Conservation (phyloP, 2,888 invertebrate species). For the Oscheius myriophilus region DNA sequence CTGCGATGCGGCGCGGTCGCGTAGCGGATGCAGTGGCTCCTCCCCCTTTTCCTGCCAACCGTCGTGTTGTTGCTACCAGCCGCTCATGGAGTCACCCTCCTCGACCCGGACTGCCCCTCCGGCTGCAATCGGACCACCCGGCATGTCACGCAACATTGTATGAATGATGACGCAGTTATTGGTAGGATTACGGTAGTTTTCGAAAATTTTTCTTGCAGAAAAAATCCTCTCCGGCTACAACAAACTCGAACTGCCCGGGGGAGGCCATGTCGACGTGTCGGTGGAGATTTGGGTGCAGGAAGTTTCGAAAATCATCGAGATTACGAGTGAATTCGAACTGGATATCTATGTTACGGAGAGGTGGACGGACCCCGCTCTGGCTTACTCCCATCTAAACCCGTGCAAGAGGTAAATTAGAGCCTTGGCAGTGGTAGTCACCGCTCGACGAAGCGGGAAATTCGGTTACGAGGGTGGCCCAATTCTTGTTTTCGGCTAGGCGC, state of each 20-base stretch:
- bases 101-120: too few species aligned
- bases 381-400: conserved; percentile 67
- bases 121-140: not conserved
- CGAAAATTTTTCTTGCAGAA: conserved; percentile 27
- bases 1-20: too few species aligned
- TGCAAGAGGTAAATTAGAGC: conserved; percentile 65
- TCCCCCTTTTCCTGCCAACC: too few species aligned
- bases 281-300: conserved; percentile 71
- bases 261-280: conserved; percentile 64
- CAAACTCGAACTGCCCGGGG: conserved; percentile 65
- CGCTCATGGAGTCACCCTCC: too few species aligned
- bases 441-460: too few species aligned
- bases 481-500: not conserved
- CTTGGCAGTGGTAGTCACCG: too few species aligned
- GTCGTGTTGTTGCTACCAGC: too few species aligned
- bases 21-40: too few species aligned
- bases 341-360: conserved; percentile 70
- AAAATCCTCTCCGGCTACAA: conserved; percentile 63
- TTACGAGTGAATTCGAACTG: conserved; percentile 70
- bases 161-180: conserved; percentile 24
- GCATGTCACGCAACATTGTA: not conserved
- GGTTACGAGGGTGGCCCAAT: too few species aligned
- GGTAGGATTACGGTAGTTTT: not conserved
- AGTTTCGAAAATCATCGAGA: conserved; percentile 71
- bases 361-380: conserved; percentile 68